Conservation (phyloP, 1,140 invertebrate genomes). For the Meloidogyne floridensis region DNA sequence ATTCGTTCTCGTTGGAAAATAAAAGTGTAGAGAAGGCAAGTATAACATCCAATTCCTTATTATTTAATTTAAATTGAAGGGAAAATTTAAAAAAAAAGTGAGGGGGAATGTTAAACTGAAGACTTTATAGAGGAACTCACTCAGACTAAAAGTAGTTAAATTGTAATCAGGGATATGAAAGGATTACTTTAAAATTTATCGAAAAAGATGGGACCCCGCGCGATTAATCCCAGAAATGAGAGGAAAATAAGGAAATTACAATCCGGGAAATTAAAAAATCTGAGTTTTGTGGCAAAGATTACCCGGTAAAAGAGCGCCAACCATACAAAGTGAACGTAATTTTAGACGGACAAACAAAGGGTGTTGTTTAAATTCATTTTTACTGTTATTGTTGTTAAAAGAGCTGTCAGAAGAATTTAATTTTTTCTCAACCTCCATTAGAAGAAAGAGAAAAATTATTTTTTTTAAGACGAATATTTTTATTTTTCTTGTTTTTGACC, state of each 20-base stretch:
- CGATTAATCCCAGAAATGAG: no score
- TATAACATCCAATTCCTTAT: conserved; percentile 59
- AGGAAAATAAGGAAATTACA: no score
- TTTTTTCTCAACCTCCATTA: background rate
- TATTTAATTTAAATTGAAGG: no score
- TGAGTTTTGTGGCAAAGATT: background rate
- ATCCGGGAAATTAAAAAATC: conserved; percentile 34
- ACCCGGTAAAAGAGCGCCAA: conserved; percentile 41
- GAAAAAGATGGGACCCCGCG: no score
- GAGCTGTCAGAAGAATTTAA: background rate
- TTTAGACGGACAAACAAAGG: conserved; percentile 33
- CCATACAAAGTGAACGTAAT: conserved; percentile 46
- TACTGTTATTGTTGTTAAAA: background rate
- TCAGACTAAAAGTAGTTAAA: no score
- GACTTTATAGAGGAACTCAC: no score
- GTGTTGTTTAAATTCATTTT: conserved; percentile 16
- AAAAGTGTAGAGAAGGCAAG: conserved; percentile 59
- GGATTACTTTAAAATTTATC: no score
- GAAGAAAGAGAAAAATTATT: background rate
- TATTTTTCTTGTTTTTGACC: no score
- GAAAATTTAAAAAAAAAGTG: no score
- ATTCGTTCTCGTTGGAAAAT: conserved; percentile 59
- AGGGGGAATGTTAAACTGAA: conserved; percentile 30
- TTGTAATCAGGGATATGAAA: no score
- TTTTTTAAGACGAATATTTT: no score